These are phyloP conservation scores for Ochotona princeps DNA, from an alignment of 2,113 vertebrate genomes.

Conservation along the genomic window DNA sequence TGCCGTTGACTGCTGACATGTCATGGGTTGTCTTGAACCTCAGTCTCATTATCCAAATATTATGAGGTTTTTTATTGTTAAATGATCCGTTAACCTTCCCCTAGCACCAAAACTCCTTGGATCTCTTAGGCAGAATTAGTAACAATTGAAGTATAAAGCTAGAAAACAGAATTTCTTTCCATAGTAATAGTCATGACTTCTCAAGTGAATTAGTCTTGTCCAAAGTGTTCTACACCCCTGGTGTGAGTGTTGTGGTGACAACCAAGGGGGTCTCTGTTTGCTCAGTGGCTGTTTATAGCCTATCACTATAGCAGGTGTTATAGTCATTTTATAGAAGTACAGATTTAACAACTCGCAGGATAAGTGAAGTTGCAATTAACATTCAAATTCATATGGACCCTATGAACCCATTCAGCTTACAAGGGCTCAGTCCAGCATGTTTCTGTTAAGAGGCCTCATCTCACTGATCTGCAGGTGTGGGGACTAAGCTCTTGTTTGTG, in stretches of 20 bases:
- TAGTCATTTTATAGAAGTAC: not conserved
- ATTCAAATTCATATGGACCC: not conserved
- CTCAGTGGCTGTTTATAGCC: not conserved
- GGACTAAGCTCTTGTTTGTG: not conserved
- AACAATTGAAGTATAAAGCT: not conserved
- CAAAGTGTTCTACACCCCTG: not conserved
- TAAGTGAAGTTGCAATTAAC: not conserved
- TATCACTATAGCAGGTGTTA: fast-evolving
- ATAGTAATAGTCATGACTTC: not conserved
- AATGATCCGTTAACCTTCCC: not conserved
- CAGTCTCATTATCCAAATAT: not conserved
- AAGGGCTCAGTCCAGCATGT: not conserved
- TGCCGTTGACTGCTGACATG: not conserved
- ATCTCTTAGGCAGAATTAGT: not conserved
- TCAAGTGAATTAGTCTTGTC: fast-evolving
- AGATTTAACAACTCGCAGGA: not conserved
- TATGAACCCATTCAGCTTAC: not conserved
- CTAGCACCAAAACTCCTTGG: not conserved
- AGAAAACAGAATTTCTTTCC: not conserved
- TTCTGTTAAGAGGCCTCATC: not conserved
- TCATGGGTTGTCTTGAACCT: not conserved
- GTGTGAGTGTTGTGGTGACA: fast-evolving
- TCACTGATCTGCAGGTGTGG: not conserved
- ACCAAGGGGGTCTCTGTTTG: not conserved
- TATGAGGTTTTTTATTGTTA: not conserved